Conservation (phyloP, 2,113 vertebrate species). For the Macrotis lagotis region DNA sequence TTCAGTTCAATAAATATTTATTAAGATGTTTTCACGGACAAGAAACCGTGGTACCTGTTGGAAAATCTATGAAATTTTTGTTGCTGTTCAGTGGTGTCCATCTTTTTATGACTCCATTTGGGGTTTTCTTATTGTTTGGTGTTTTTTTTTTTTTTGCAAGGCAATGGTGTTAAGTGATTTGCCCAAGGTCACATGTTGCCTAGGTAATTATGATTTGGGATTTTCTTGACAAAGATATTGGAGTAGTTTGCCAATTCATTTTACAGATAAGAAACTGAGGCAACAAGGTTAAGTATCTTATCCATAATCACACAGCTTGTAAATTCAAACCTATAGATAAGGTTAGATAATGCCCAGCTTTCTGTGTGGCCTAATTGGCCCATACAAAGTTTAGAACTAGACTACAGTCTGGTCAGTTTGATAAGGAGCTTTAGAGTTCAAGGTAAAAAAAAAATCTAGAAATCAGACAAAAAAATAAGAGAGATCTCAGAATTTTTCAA, state of each 20-base stretch:
- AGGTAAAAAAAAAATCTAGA: constrained; percentile 41
- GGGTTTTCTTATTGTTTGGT: too few relatives aligned
- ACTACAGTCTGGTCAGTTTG: background rate
- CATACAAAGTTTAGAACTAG: background rate
- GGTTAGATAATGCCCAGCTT: too few relatives aligned
- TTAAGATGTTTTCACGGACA: background rate
- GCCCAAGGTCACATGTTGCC: too few relatives aligned
- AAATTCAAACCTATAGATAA: too few relatives aligned
- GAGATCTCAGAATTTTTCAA: constrained; percentile 7
- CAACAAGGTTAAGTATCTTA: background rate
- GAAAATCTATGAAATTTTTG: background rate
- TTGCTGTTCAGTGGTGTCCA: background rate
- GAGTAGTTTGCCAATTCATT: background rate
- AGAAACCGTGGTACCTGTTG: background rate
- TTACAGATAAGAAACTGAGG: background rate
- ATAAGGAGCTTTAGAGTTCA: background rate
- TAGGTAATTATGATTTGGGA: too few relatives aligned
- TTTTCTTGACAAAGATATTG: background rate
- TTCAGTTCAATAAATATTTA: background rate
- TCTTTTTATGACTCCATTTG: background rate
- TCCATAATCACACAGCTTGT: background rate
- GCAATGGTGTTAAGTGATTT: too few relatives aligned
- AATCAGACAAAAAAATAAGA: constrained; percentile 10
- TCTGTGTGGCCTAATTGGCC: background rate
- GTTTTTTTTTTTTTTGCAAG: too few relatives aligned